Conservation (phyloP, 2,888 invertebrate species). For the Rhagophthalmus giganteus region DNA sequence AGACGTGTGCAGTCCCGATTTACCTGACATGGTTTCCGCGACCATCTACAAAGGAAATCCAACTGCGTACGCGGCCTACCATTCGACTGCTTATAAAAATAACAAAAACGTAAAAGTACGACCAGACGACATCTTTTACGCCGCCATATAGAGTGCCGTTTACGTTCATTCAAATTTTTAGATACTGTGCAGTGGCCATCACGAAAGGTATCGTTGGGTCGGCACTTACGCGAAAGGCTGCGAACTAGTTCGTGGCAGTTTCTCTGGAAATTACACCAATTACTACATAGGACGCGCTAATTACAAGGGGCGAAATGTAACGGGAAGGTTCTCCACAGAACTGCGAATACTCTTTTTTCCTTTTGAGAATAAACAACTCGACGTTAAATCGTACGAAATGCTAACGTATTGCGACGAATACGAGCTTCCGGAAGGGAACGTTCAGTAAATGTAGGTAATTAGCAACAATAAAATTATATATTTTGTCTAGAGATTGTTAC, state of each 20-base stretch:
- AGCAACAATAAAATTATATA: too few species aligned
- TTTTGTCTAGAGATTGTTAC: background rate
- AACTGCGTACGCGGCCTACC: constrained; percentile 5
- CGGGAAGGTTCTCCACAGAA: constrained; percentile 1
- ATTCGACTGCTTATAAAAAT: background rate
- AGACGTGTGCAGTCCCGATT: background rate
- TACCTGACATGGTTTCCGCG: constrained; percentile 5
- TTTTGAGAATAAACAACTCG: background rate
- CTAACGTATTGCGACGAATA: constrained; percentile 4
- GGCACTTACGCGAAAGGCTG: background rate
- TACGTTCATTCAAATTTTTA: background rate
- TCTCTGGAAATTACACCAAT: background rate
- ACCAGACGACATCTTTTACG: background rate
- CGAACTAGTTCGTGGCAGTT: constrained; percentile 1
- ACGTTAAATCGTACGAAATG: constrained; percentile 1
- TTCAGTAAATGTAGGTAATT: too few species aligned
- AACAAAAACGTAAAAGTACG: constrained; percentile 3
- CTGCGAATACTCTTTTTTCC: background rate
- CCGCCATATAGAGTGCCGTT: background rate
- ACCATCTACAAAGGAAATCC: constrained; percentile 1
- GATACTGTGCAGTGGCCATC: constrained; percentile 4
- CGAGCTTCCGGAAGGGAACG: too few species aligned
- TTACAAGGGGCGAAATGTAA: background rate
- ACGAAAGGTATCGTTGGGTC: background rate
- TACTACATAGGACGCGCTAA: background rate